These are phyloP conservation scores for Aspidapion aeneum DNA, from an alignment of 2,888 invertebrate species.

Conservation along the genomic window DNA sequence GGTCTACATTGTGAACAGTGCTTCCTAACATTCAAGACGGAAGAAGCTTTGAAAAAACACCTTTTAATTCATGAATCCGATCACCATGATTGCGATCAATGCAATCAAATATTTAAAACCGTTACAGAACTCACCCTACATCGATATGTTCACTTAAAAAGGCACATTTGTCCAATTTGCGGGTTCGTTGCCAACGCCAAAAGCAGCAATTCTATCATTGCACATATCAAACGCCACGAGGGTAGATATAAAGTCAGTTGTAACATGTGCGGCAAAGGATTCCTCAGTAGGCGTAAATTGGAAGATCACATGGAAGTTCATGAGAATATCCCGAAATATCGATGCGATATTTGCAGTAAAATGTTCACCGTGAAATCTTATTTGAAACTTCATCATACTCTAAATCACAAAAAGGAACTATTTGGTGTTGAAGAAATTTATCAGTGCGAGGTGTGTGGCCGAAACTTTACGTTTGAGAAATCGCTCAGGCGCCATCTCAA, in stretches of 20 bases:
- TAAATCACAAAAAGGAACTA: slow-evolving; percentile 39
- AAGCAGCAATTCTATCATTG: slow-evolving; percentile 20
- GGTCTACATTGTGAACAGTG: slow-evolving; percentile 26
- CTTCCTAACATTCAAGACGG: slow-evolving; percentile 23
- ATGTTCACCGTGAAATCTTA: slow-evolving; percentile 36
- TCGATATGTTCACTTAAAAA: slow-evolving; percentile 23
- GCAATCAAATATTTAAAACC: slow-evolving; percentile 29
- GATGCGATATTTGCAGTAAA: slow-evolving; percentile 40
- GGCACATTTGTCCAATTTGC: slow-evolving; percentile 29
- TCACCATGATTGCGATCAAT: slow-evolving; percentile 31
- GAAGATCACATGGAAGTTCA: slow-evolving; percentile 38
- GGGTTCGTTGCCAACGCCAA: slow-evolving; percentile 24
- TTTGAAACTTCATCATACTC: slow-evolving; percentile 33
- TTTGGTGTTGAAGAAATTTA: slow-evolving; percentile 33
- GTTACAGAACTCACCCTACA: slow-evolving; percentile 30
- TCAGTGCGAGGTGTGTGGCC: slow-evolving; percentile 35
- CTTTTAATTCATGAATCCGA: slow-evolving; percentile 31
- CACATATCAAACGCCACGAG: slow-evolving; percentile 31
- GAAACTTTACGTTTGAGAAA: slow-evolving; percentile 37
- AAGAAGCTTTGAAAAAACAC: slow-evolving; percentile 32
- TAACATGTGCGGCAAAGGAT: slow-evolving; percentile 36
- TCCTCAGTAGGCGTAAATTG: slow-evolving; percentile 27
- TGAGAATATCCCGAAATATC: slow-evolving; percentile 35
- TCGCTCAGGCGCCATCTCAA: slow-evolving; percentile 38
- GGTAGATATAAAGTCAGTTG: slow-evolving; percentile 33